Percentiles rank a stretch among this genome's conserved stretches.
These are phyloP conservation scores for Nasonia giraulti DNA, from an alignment of 1,140 invertebrate species.

Conservation along the genomic window DNA sequence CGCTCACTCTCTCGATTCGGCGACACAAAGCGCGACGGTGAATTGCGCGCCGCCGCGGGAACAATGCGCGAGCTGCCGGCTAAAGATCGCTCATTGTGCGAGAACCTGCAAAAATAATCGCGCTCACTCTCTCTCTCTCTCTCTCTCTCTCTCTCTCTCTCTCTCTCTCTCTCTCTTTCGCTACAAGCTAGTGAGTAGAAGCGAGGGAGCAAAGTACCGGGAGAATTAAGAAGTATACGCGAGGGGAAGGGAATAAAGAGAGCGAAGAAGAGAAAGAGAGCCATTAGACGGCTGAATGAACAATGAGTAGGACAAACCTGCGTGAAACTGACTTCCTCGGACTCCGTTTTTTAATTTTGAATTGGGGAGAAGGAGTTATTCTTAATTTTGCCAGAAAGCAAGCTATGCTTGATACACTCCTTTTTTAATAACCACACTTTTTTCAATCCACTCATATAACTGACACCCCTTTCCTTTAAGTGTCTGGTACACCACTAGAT, in stretches of 20 bases:
- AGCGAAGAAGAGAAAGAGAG: constrained; percentile 20
- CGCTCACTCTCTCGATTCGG: constrained; percentile 7
- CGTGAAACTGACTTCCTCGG: constrained; percentile 40
- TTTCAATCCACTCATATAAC: no score
- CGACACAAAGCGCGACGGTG: constrained; percentile 21
- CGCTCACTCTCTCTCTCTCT: neutral
- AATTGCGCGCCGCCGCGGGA: constrained; percentile 27
- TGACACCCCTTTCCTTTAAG: no score
- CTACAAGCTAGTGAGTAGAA: neutral
- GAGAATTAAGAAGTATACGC: constrained; percentile 7
- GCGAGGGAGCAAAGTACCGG: neutral
- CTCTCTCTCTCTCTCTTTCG: neutral
- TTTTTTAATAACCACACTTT: no score
- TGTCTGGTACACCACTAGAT: no score
- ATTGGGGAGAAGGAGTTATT: no score
- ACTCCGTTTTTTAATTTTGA: no score
- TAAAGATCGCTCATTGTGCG: constrained; percentile 43
- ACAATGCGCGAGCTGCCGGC: constrained; percentile 27
- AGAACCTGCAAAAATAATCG: constrained; percentile 50
- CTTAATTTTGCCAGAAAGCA: no score
- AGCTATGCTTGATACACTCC: no score
- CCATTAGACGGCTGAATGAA: constrained; percentile 48
- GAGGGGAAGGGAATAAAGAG: neutral
- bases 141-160: no score
- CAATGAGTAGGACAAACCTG: constrained; percentile 41